phyloP scores from a whole-genome alignment of 2,888 invertebrate species.

The Gari tellinella region DNA sequence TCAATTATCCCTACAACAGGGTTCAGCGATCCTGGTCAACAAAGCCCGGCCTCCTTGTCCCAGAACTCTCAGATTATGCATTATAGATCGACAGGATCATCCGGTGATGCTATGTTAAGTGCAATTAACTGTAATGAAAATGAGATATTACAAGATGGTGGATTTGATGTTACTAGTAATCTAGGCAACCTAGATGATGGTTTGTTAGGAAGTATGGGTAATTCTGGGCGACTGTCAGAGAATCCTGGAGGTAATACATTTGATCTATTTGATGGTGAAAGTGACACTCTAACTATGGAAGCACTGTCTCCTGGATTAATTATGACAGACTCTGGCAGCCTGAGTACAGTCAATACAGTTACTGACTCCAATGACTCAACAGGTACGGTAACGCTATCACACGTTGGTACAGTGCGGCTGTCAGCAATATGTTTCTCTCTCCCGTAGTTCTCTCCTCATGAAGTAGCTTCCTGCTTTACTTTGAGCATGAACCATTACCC shows the following conservation, averaged over 20 bases:
- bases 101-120: slow-evolving; percentile 84
- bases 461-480: no score
- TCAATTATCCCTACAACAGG: slow-evolving; percentile 53
- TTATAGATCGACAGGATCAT: slow-evolving; percentile 74
- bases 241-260: slow-evolving; percentile 71
- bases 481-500: no score
- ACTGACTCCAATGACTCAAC: slow-evolving; percentile 51
- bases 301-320: slow-evolving; percentile 75
- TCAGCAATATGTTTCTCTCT: no score
- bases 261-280: slow-evolving; percentile 83
- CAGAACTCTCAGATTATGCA: slow-evolving; percentile 73
- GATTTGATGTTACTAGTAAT: slow-evolving; percentile 80
- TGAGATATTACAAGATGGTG: slow-evolving; percentile 82
- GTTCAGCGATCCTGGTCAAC: slow-evolving; percentile 75
- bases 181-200: slow-evolving; percentile 81
- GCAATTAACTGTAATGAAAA: slow-evolving; percentile 83
- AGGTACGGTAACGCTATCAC: slow-evolving; percentile 35
- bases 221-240: slow-evolving; percentile 70
- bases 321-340: slow-evolving; percentile 42
- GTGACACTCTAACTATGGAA: slow-evolving; percentile 79
- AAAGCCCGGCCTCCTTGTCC: slow-evolving; percentile 76
- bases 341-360: slow-evolving; percentile 29
- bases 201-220: slow-evolving; percentile 76
- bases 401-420: no score
- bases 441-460: no score